Evolutionary conservation across 2,888 invertebrate genomes (phyloP).

Genomic region (Carabus problematicus): DNA sequence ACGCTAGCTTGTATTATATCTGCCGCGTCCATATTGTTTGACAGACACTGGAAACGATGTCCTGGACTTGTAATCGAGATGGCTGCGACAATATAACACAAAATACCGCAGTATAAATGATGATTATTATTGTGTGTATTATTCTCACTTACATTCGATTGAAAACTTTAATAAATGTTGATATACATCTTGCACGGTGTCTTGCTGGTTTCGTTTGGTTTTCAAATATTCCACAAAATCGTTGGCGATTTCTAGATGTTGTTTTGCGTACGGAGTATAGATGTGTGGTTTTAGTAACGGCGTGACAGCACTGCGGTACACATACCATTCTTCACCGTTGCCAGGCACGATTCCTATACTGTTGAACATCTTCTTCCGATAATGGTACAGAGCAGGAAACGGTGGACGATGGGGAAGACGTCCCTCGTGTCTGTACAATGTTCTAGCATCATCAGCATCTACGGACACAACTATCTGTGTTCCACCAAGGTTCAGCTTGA

Average conservation of each 20-base stretch:
- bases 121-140: background rate
- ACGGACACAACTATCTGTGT: constrained; percentile 60
- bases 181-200: constrained; percentile 55
- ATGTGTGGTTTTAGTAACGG: constrained; percentile 61
- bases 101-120: too few species aligned
- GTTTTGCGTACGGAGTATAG: constrained; percentile 57
- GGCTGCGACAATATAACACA: constrained; percentile 54
- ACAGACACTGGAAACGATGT: constrained; percentile 58
- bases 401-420: constrained; percentile 61
- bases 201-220: constrained; percentile 49
- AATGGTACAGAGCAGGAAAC: constrained; percentile 62
- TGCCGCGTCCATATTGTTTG: constrained; percentile 50
- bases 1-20: constrained; percentile 60
- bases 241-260: constrained; percentile 58
- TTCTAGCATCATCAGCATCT: constrained; percentile 61
- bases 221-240: constrained; percentile 59
- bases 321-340: constrained; percentile 67
- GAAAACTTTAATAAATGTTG: constrained; percentile 57
- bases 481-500: constrained; percentile 57
- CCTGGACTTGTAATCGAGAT: constrained; percentile 65
- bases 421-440: constrained; percentile 62
- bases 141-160: constrained; percentile 56
- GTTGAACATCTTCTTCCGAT: constrained; percentile 57
- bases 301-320: constrained; percentile 61
- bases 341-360: constrained; percentile 65